Evolutionary conservation across 2,113 vertebrate genomes (phyloP).

Genomic region (Bos javanicus): DNA sequence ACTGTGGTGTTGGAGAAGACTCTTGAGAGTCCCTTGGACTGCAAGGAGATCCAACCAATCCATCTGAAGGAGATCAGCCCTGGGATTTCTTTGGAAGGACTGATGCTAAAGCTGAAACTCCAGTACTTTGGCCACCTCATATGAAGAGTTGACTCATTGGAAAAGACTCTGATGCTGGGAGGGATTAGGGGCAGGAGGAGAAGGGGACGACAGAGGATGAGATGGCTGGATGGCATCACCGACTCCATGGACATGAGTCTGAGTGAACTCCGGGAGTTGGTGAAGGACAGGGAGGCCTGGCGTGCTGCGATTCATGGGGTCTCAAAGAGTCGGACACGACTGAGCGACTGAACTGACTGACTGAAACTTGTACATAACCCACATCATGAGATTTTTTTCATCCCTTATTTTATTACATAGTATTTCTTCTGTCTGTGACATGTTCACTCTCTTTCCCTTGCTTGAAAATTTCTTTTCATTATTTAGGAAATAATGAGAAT

Average conservation of each 20-base stretch:
- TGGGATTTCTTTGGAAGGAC: no score
- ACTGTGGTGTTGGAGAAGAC: no score
- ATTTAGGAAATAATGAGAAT: background rate
- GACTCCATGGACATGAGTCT: background rate
- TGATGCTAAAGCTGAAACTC: no score
- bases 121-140: no score
- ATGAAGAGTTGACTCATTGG: no score
- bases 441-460: background rate
- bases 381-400: background rate
- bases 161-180: no score
- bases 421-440: background rate
- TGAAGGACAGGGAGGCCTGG: background rate
- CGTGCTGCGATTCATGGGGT: background rate
- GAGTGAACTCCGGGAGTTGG: background rate
- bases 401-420: background rate
- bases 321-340: accelerated
- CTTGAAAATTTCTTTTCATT: background rate
- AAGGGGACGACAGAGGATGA: no score
- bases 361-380: background rate
- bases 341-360: background rate
- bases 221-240: no score
- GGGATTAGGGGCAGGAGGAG: no score
- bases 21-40: no score
- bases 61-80: no score
- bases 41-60: no score